Conservation (phyloP, 2,797 vertebrate genomes). For the Cephalopachus bancanus region DNA sequence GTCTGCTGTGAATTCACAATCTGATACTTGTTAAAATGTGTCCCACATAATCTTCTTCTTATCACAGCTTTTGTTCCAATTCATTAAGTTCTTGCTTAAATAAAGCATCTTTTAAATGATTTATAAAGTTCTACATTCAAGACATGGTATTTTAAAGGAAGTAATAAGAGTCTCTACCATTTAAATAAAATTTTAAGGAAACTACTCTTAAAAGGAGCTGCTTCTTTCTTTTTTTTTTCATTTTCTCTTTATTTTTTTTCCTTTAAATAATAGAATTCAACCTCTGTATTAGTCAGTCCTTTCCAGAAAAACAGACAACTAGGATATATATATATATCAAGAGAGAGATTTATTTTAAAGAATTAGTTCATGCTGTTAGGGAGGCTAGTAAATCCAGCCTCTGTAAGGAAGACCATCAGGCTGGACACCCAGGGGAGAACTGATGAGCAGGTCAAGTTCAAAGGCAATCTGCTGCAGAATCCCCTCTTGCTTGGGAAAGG, state of each 20-base stretch:
- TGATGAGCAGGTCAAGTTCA: neutral
- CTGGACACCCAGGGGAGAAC: neutral
- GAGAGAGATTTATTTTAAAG: neutral
- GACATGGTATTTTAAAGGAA: constrained; percentile 4
- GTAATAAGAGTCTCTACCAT: neutral
- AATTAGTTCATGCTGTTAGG: neutral
- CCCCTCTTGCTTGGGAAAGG: neutral
- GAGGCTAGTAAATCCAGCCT: neutral
- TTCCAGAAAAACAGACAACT: constrained; percentile 18
- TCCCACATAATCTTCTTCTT: constrained; percentile 30
- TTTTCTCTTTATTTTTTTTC: neutral
- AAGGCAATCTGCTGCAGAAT: neutral
- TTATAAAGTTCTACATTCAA: constrained; percentile 40
- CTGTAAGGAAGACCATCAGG: neutral
- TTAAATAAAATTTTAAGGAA: constrained; percentile 7
- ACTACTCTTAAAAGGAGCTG: neutral
- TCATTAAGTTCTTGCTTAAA: constrained; percentile 71
- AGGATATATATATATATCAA: neutral
- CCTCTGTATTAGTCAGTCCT: neutral
- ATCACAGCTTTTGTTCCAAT: constrained; percentile 44
- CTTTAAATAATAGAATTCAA: constrained; percentile 12
- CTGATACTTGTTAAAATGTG: constrained; percentile 45
- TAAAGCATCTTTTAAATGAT: constrained; percentile 65
- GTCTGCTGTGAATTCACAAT: constrained; percentile 41
- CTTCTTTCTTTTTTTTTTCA: neutral